A percentile compares a stretch with the other conserved stretches of the same genome.
phyloP scores from a whole-genome alignment of 64 coral and sea anemone species.

The Hydrozoanthus tunicans region DNA sequence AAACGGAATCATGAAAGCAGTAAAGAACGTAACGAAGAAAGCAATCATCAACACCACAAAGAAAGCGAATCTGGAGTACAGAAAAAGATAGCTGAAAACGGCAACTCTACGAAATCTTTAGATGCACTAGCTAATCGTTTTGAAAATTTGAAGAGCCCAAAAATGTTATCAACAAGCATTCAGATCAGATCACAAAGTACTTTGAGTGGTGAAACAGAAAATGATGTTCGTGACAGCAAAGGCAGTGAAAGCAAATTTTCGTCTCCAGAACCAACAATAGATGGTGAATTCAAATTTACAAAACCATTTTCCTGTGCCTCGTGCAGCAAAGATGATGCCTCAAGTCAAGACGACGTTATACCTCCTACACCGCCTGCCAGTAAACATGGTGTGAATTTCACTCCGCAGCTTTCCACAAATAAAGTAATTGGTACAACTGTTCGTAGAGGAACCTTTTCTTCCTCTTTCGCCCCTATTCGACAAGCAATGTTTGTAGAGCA shows the following conservation, averaged over 20 bases:
- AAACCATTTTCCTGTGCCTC: not conserved
- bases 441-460: not conserved
- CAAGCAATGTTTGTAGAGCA: not conserved
- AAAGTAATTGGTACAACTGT: not conserved
- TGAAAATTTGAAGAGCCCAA: not conserved
- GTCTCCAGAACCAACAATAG: not conserved
- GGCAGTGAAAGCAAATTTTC: not conserved
- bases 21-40: not conserved
- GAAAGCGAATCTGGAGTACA: not conserved
- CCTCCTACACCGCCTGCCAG: conserved; percentile 43
- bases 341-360: conserved; percentile 44
- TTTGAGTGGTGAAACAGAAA: conserved; percentile 34
- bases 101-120: not conserved
- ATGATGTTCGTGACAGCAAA: conserved; percentile 16
- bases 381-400: not conserved
- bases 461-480: not conserved
- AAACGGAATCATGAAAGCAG: not conserved
- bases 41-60: not conserved
- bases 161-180: not conserved
- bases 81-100: not conserved
- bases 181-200: not conserved
- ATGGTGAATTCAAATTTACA: not conserved
- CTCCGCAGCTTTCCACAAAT: not conserved
- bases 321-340: not conserved
- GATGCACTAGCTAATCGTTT: not conserved